Evolutionary conservation across 2,888 invertebrate species (phyloP).

Genomic region (Spicauda simplicius): DNA sequence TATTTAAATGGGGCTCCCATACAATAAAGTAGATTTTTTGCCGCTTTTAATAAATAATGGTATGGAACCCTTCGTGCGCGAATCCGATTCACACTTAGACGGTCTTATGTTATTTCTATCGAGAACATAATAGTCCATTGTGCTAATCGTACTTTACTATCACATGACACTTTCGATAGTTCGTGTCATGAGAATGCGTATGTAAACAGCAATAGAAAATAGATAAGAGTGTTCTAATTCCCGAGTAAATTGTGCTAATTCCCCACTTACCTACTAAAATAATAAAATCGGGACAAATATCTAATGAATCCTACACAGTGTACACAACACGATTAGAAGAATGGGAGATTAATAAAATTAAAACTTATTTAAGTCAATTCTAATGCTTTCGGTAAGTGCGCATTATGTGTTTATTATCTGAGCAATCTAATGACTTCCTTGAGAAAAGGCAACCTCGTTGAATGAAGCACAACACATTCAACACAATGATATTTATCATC

Average conservation of each 20-base stretch:
- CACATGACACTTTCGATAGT: slow-evolving; percentile 38
- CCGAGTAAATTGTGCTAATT: neutral
- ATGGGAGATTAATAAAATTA: too few species aligned
- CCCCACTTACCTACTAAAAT: slow-evolving; percentile 11
- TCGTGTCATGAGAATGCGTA: slow-evolving; percentile 4
- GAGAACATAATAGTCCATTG: neutral
- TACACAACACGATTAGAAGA: neutral
- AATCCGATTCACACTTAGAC: too few species aligned
- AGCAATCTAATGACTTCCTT: neutral
- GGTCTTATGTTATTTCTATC: too few species aligned
- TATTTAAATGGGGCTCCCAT: too few species aligned
- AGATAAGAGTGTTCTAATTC: slow-evolving; percentile 23
- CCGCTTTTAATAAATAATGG: too few species aligned
- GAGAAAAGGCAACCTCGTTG: neutral
- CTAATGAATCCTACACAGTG: neutral
- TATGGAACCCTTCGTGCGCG: too few species aligned
- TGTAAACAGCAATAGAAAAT: slow-evolving; percentile 13
- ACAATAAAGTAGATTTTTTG: too few species aligned
- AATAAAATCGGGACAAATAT: too few species aligned
- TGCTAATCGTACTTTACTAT: neutral
- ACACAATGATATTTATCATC: neutral
- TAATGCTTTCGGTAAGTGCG: neutral
- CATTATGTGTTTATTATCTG: neutral
- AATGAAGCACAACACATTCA: neutral
- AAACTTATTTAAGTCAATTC: neutral